Evolutionary conservation across 2,797 vertebrate species (phyloP).

Genomic region (Microtus agrestis): DNA sequence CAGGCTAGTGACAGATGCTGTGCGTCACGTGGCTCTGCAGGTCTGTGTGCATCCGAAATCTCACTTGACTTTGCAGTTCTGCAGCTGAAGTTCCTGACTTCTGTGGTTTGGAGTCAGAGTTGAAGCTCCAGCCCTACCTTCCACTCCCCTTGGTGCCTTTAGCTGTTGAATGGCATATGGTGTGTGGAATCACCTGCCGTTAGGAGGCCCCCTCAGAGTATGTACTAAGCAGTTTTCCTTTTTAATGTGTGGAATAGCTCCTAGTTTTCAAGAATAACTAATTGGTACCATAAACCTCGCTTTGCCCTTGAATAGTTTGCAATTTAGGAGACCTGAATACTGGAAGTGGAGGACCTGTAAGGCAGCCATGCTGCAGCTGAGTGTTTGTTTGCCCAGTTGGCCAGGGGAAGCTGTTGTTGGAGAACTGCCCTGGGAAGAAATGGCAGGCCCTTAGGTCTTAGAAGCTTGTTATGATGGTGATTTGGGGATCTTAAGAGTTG

Average conservation of each 20-base stretch:
- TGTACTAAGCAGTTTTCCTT: conserved; percentile 79
- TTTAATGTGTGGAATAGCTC: conserved; percentile 64
- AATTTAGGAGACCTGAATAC: conserved; percentile 63
- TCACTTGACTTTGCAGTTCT: conserved; percentile 46
- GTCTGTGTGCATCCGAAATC: not conserved
- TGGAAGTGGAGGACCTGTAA: conserved; percentile 46
- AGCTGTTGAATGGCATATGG: conserved; percentile 69
- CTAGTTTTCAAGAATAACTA: conserved; percentile 79
- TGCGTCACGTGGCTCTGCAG: not conserved
- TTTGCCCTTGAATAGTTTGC: conserved; percentile 81
- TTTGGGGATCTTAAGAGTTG: not conserved
- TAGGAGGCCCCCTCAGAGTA: conserved; percentile 53
- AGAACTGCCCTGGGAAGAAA: conserved; percentile 49
- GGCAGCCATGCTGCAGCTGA: conserved; percentile 36
- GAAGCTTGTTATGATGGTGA: not conserved
- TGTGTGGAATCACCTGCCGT: conserved; percentile 66
- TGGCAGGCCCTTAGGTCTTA: not conserved
- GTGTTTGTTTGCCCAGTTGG: conserved; percentile 66
- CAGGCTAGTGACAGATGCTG: not conserved
- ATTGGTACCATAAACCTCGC: conserved; percentile 79
- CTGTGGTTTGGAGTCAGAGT: conserved; percentile 41
- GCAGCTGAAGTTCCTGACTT: conserved; percentile 63
- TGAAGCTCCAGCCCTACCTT: conserved; percentile 27
- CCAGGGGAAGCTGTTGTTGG: not conserved
- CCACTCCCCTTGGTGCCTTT: conserved; percentile 35